phyloP scores from a whole-genome alignment of 2,797 vertebrate genomes.

The Tadarida brasiliensis region DNA sequence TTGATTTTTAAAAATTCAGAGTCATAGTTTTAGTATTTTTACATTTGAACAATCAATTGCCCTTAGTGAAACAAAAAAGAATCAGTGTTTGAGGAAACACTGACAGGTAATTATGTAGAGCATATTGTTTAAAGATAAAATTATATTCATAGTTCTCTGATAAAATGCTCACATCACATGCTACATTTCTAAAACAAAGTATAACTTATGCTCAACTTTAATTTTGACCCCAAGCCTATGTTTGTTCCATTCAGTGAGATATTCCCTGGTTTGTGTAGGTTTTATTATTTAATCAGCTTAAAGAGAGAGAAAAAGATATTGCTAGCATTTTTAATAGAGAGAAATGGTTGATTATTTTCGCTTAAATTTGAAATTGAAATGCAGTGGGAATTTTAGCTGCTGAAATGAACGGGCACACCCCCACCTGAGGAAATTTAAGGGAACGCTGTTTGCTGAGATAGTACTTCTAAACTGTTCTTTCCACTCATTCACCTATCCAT shows the following conservation, averaged over 20 bases:
- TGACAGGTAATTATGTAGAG: neutral
- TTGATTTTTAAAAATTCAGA: neutral
- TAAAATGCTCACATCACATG: neutral
- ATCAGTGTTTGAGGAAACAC: neutral
- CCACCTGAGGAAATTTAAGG: neutral
- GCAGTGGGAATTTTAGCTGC: neutral
- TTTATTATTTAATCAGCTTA: neutral
- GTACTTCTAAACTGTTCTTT: neutral
- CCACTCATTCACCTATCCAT: neutral
- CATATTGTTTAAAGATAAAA: constrained; percentile 15
- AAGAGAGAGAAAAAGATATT: neutral
- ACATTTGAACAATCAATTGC: neutral
- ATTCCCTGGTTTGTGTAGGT: neutral
- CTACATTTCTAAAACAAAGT: neutral
- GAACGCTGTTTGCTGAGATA: no score
- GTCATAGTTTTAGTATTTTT: neutral
- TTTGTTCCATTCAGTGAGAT: neutral
- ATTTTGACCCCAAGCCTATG: neutral
- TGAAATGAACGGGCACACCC: neutral
- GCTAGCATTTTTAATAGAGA: neutral
- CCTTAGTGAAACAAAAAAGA: neutral
- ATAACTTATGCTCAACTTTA: neutral
- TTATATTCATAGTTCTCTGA: neutral
- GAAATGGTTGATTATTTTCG: neutral
- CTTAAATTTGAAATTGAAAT: neutral